Conservation (phyloP, 1,140 invertebrate species). For the Centruroides sculpturatus region DNA sequence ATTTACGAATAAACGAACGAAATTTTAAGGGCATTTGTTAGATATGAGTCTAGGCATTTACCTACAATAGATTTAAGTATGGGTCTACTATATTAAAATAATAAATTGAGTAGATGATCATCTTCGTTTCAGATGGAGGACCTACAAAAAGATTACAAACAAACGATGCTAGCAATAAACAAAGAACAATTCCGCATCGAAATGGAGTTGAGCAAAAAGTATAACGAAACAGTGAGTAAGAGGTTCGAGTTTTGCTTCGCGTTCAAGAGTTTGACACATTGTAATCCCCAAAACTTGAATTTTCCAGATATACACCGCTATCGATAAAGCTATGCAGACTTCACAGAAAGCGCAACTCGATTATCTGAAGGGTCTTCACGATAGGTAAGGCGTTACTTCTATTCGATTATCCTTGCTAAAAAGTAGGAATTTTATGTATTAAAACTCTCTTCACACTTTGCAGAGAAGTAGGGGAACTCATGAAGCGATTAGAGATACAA, state of each 20-base stretch:
- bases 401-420: conserved; percentile 56
- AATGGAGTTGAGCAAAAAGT: conserved; percentile 64
- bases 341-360: conserved; percentile 68
- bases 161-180: conserved; percentile 46
- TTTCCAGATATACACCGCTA: conserved; percentile 34
- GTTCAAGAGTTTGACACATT: no score
- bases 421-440: conserved; percentile 58
- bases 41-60: no score
- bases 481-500: conserved; percentile 62
- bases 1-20: no score
- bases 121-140: conserved; percentile 24
- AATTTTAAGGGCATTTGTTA: no score
- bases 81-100: no score
- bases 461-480: conserved; percentile 48
- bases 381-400: conserved; percentile 20
- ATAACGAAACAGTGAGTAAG: conserved; percentile 48
- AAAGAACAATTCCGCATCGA: conserved; percentile 57
- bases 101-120: no score
- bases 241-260: no score
- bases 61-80: no score
- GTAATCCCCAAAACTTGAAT: neutral
- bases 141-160: conserved; percentile 44
- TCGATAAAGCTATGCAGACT: conserved; percentile 60
- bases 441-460: conserved; percentile 55
- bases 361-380: conserved; percentile 30